A percentile compares a stretch with the other conserved stretches of the same genome.
Evolutionary conservation across 1,140 invertebrate genomes (phyloP).

Genomic region (Polyergus mexicanus): DNA sequence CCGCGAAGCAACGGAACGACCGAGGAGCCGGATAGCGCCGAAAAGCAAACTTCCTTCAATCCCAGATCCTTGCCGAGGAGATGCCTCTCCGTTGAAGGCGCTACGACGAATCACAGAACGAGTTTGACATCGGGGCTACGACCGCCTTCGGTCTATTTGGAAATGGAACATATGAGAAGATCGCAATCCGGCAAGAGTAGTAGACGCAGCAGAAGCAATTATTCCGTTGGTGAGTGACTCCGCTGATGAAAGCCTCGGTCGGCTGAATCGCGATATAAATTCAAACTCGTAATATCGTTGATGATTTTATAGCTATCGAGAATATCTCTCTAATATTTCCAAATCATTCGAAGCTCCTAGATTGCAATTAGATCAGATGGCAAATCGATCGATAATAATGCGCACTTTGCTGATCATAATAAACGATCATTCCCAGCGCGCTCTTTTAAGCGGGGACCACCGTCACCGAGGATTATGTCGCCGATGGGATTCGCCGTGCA

Average conservation of each 20-base stretch:
- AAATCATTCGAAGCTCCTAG: not conserved
- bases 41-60: conserved; percentile 43
- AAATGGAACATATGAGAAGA: conserved; percentile 76
- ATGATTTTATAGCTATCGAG: no score
- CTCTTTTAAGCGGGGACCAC: conserved; percentile 80
- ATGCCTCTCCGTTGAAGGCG: conserved; percentile 78
- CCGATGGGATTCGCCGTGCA: conserved; percentile 90
- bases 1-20: not conserved
- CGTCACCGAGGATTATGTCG: conserved; percentile 90
- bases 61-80: conserved; percentile 76
- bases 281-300: not conserved
- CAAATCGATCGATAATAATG: conserved; percentile 12
- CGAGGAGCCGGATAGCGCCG: conserved; percentile 15
- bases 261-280: not conserved
- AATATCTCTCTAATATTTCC: not conserved
- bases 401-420: not conserved
- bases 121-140: conserved; percentile 59
- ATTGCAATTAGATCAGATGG: not conserved
- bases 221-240: conserved; percentile 75
- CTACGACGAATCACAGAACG: conserved; percentile 70
- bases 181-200: conserved; percentile 60
- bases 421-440: conserved; percentile 73
- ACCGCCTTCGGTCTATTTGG: conserved; percentile 74
- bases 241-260: not conserved
- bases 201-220: conserved; percentile 75